phyloP scores from a whole-genome alignment of 2,113 vertebrate genomes.

The Corapipo altera region DNA sequence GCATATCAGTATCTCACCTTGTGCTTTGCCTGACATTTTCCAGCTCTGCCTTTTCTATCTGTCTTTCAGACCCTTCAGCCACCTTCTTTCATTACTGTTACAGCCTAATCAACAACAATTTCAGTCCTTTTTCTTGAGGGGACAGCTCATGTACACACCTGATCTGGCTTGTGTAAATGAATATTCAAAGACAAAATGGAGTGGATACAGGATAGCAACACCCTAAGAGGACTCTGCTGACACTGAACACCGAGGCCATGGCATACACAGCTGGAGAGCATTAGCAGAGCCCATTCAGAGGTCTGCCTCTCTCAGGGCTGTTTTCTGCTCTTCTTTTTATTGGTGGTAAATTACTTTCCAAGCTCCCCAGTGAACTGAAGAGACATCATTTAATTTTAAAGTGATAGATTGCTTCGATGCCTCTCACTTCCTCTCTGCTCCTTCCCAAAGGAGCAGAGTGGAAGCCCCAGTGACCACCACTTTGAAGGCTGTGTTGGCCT shows the following conservation, averaged over 20 bases:
- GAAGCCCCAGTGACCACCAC: not conserved
- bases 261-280: not conserved
- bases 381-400: not conserved
- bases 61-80: not conserved
- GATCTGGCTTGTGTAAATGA: not conserved
- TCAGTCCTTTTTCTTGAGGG: not conserved
- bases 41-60: not conserved
- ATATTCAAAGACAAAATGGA: not conserved
- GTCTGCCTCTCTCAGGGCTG: not conserved
- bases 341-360: not conserved
- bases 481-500: not conserved
- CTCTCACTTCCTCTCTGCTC: not conserved
- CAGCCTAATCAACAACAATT: not conserved
- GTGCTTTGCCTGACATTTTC: not conserved
- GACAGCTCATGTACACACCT: not conserved
- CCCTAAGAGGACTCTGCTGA: not conserved
- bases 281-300: not conserved
- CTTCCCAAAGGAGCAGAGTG: not conserved
- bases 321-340: not conserved
- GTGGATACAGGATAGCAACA: not conserved
- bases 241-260: accelerated
- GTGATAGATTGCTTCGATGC: not conserved
- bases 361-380: not conserved
- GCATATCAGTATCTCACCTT: not conserved
- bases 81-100: not conserved